Conservation (phyloP, 2,888 invertebrate species). For the Heliconius ismenius region DNA sequence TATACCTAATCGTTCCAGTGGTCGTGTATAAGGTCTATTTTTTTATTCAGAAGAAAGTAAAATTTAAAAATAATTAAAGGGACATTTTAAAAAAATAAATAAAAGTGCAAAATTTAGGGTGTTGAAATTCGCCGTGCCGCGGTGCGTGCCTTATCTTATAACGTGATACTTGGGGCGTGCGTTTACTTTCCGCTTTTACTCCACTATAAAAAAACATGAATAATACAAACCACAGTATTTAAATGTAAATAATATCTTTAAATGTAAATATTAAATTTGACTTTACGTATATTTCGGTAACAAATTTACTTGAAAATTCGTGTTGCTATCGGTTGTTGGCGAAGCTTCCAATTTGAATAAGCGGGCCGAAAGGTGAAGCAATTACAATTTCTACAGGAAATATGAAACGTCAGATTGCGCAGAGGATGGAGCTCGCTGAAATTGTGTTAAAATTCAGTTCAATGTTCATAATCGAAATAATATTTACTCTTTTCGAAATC, state of each 20-base stretch:
- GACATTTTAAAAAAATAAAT: constrained; percentile 55
- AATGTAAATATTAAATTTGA: not conserved
- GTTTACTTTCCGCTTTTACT: constrained; percentile 35
- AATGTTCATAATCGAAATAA: constrained; percentile 22
- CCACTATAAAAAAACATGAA: constrained; percentile 17
- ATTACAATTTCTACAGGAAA: constrained; percentile 55
- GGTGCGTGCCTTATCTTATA: constrained; percentile 75
- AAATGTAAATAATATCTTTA: not conserved
- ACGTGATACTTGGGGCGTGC: constrained; percentile 35
- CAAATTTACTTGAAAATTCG: constrained; percentile 18
- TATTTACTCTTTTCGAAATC: constrained; percentile 15
- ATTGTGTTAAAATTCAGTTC: constrained; percentile 39
- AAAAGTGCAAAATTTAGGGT: constrained; percentile 56
- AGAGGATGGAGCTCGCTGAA: constrained; percentile 41
- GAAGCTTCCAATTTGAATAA: constrained; percentile 46
- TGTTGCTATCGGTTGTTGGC: constrained; percentile 23
- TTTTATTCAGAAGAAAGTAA: not conserved
- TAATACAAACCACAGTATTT: constrained; percentile 21
- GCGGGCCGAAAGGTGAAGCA: constrained; percentile 51
- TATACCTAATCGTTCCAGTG: not conserved
- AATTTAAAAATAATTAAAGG: too few species aligned
- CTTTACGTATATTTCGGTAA: not conserved
- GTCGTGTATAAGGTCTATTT: not conserved
- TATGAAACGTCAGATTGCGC: constrained; percentile 49
- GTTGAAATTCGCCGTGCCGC: constrained; percentile 66